Evolutionary conservation across 2,888 invertebrate species (phyloP), one percentile per base, ranked within the genome.

Genomic region (Pristionchus maxplancki): DNA sequence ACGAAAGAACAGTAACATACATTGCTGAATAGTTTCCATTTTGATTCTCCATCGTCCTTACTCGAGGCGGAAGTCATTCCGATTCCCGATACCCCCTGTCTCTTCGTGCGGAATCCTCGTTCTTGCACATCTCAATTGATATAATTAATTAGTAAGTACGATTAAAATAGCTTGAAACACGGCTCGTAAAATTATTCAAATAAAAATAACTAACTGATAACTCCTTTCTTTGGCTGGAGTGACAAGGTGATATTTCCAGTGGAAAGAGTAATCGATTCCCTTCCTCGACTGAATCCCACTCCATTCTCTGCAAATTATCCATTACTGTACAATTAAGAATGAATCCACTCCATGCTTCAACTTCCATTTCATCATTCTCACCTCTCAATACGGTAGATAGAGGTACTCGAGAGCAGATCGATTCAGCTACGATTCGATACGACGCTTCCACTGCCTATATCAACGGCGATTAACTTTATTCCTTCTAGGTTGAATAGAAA

Each of bases 81-180:
- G 34, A 88, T 50, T 71, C 74, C 85, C 28, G 74, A 34, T 20
- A 67, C 48, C 1, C 88, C 71, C 28, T 48, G n/a, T 28, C 31
- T 40, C 37, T 89, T 90, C 17, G 91, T 91, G 13, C 92, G 89
- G 74, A 92, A 92, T 34, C 92, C 92, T 5, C 92, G 90, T 71
- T 91, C 90, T 88, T 91, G 91, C 78, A 92, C 89, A 64, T 89
- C 92, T 92, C 53, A 50, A 91, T 11, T 20, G 24, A 15, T 62
- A 17, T 1, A 58, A 13, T 84, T 58, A 24, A 31, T n/a, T 50
- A 1, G 4, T 37, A 24, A 37, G 1, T n/a, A 58, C 5, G 6
- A 17, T 31, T 37, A 11, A 84, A 34, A 9, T 11, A 84, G 58
- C n/a, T n/a, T n/a, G n/a, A n/a, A n/a, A n/a, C n/a, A n/a, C n/a